Evolutionary conservation across 1,140 invertebrate species (phyloP).

Genomic region (Euura lappo): DNA sequence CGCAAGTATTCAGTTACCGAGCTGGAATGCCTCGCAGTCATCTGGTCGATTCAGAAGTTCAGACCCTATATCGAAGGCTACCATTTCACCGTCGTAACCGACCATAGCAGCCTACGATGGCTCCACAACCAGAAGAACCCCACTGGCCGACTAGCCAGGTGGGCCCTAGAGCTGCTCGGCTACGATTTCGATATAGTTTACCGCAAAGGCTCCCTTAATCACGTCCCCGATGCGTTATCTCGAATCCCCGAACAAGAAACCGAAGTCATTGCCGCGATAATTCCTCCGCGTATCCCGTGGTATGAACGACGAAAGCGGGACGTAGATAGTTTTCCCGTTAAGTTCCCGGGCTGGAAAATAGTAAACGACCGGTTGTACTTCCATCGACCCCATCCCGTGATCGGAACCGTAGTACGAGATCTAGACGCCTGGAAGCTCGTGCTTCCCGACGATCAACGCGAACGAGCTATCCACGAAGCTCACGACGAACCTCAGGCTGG

Average conservation of each 20-base stretch:
- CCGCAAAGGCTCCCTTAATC: conserved; percentile 36
- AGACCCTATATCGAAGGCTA: conserved; percentile 46
- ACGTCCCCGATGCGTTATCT: conserved; percentile 46
- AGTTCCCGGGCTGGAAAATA: conserved; percentile 12
- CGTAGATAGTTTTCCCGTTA: not conserved
- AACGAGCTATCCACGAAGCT: not conserved
- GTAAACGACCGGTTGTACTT: not conserved
- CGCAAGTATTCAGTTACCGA: conserved; percentile 56
- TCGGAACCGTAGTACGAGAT: conserved; percentile 8
- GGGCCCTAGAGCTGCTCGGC: conserved; percentile 50
- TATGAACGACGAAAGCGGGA: not conserved
- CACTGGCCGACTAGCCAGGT: conserved; percentile 32
- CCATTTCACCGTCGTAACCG: conserved; percentile 34
- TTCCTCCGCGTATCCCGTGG: not conserved
- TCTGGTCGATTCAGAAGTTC: conserved; percentile 56
- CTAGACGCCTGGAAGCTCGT: conserved; percentile 21
- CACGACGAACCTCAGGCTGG: conserved; percentile 25
- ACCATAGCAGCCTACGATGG: conserved; percentile 61
- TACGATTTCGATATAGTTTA: conserved; percentile 35
- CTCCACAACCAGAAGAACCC: conserved; percentile 53
- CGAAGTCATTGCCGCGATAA: not conserved
- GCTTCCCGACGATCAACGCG: conserved; percentile 8
- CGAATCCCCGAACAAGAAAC: conserved; percentile 21
- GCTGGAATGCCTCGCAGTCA: conserved; percentile 57
- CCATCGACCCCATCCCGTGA: not conserved